A percentile compares a stretch with the other conserved stretches of the same genome.
These are phyloP conservation scores for Eolophus roseicapilla DNA, from an alignment of 2,113 vertebrate species.

Conservation along the genomic window DNA sequence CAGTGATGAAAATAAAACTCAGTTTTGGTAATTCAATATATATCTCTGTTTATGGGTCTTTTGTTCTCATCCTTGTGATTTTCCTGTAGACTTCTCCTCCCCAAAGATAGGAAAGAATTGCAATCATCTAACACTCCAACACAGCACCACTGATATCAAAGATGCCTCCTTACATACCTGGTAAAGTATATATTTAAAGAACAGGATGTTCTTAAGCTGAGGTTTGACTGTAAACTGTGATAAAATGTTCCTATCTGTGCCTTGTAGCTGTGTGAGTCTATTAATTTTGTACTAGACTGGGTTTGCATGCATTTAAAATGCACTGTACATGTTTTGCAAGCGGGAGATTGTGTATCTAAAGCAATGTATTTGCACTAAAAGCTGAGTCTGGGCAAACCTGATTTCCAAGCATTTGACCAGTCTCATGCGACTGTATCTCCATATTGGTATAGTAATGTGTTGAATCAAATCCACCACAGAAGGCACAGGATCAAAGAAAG, in stretches of 20 bases:
- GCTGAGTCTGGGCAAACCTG: rapidly evolving
- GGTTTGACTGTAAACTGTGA: not conserved
- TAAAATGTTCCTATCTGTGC: not conserved
- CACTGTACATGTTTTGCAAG: not conserved
- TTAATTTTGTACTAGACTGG: not conserved
- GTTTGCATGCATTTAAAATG: not conserved
- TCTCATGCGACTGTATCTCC: not conserved
- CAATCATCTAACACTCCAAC: not conserved
- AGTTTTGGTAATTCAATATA: not conserved
- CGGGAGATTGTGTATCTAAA: not conserved
- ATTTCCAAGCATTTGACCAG: not conserved
- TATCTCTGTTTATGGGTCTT: not conserved
- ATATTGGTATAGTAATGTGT: not conserved
- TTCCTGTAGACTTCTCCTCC: not conserved
- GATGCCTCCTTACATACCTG: not conserved
- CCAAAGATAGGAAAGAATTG: not conserved
- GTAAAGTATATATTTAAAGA: not conserved
- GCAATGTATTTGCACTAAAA: not conserved
- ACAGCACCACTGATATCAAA: not conserved
- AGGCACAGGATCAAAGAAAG: not conserved
- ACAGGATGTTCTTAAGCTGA: not conserved
- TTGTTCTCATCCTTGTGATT: not conserved
- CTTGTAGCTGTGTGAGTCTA: not conserved
- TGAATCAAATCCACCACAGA: not conserved
- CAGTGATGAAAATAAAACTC: not conserved